phyloP scores from a whole-genome alignment of 2,113 vertebrate species.

The Argyrosomus japonicus region DNA sequence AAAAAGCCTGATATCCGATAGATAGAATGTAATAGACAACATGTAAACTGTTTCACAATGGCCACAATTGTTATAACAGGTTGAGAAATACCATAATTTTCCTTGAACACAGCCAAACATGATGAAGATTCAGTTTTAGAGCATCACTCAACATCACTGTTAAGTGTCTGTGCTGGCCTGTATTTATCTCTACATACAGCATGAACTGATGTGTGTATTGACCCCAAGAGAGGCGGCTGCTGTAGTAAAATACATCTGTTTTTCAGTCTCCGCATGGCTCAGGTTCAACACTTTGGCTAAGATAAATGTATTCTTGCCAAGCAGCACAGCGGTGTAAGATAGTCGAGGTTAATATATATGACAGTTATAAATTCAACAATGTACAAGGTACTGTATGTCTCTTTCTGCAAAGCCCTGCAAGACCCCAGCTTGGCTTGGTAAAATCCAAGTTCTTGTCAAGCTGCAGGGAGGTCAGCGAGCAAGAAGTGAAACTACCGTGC shows the following conservation, averaged over 20 bases:
- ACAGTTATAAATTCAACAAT: constrained; percentile 50
- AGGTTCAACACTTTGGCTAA: constrained; percentile 48
- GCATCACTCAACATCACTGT: constrained; percentile 31
- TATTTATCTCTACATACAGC: constrained; percentile 44
- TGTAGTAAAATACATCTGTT: constrained; percentile 44
- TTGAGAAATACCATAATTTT: not conserved
- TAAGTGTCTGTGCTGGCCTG: constrained; percentile 22
- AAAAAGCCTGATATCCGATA: no score
- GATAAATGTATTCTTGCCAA: constrained; percentile 56
- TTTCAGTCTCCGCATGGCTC: constrained; percentile 35
- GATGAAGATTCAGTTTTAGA: not conserved
- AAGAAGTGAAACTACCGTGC: constrained; percentile 14
- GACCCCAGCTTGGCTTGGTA: constrained; percentile 1
- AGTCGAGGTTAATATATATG: constrained; percentile 57
- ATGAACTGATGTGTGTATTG: constrained; percentile 45
- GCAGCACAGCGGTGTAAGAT: constrained; percentile 28
- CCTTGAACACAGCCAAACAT: not conserved
- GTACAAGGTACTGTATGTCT: constrained; percentile 16
- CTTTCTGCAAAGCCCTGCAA: constrained; percentile 35
- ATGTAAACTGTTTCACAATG: not conserved
- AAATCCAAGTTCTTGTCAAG: constrained; percentile 31
- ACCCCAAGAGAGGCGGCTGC: constrained; percentile 30
- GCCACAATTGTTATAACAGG: not conserved
- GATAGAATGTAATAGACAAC: no score
- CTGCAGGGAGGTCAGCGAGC: constrained; percentile 30